These are phyloP conservation scores for Candoia aspera DNA, from an alignment of 2,113 vertebrate genomes.

Conservation along the genomic window DNA sequence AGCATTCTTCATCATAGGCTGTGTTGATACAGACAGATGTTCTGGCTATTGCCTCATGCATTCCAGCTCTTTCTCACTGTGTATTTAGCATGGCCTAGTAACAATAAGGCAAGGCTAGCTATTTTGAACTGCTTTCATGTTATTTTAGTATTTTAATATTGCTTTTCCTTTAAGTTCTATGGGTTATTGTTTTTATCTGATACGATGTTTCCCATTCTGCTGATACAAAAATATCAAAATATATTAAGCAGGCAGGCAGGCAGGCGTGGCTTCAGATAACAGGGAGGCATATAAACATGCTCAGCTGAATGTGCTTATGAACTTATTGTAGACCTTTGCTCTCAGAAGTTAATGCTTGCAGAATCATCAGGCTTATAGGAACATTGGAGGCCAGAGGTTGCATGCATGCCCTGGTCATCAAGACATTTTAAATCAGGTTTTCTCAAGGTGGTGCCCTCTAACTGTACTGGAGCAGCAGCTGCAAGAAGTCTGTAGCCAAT, in stretches of 20 bases:
- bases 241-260: neutral
- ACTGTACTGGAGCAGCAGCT: neutral
- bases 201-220: neutral
- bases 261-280: neutral
- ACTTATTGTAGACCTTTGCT: neutral
- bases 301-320: neutral
- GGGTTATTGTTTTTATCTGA: neutral
- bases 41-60: neutral
- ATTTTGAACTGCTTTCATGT: neutral
- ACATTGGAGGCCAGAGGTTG: neutral
- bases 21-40: neutral
- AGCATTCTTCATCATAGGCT: neutral
- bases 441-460: neutral
- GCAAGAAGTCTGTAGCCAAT: neutral
- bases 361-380: neutral
- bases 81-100: neutral
- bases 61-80: neutral
- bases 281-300: neutral
- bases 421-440: neutral
- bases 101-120: neutral
- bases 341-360: neutral
- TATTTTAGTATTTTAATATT: neutral
- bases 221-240: neutral
- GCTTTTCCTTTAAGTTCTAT: neutral
- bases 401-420: neutral